These are phyloP conservation scores for Drosophila eugracilis DNA, from an alignment of 1,140 invertebrate species.

Conservation along the genomic window DNA sequence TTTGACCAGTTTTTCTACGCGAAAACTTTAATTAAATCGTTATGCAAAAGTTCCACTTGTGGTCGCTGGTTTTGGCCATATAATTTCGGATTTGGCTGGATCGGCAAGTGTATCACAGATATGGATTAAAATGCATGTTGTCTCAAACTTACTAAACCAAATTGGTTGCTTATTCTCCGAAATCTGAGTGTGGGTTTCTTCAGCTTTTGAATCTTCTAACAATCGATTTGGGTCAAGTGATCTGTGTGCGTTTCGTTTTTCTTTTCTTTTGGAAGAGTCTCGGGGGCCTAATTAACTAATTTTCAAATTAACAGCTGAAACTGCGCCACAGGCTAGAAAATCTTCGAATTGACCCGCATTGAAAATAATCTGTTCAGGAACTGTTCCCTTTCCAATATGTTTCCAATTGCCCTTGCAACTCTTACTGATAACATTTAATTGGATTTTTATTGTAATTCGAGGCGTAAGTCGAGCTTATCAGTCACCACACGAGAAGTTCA, in stretches of 20 bases:
- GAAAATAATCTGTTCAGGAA: constrained; percentile 3
- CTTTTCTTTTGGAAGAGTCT: constrained; percentile 52
- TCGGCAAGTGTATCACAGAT: constrained; percentile 59
- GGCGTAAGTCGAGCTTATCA: constrained; percentile 58
- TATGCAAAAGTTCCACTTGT: constrained; percentile 79
- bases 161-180: no score
- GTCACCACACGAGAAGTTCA: constrained; percentile 3
- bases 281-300: constrained; percentile 65
- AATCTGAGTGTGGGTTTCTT: neutral
- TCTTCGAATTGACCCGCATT: neutral
- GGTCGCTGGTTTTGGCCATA: constrained; percentile 51
- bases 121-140: constrained; percentile 24
- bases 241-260: constrained; percentile 48
- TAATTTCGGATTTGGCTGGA: constrained; percentile 72
- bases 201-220: neutral
- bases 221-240: constrained; percentile 63
- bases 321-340: constrained; percentile 45
- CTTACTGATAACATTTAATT: constrained; percentile 66
- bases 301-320: constrained; percentile 76
- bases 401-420: constrained; percentile 28
- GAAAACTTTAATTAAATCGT: constrained; percentile 76
- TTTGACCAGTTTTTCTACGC: constrained; percentile 39
- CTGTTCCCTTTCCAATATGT: neutral
- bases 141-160: no score
- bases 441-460: constrained; percentile 70